These are phyloP conservation scores for Acanthosepion esculentum DNA, from an alignment of 2,888 invertebrate genomes.

Conservation along the genomic window DNA sequence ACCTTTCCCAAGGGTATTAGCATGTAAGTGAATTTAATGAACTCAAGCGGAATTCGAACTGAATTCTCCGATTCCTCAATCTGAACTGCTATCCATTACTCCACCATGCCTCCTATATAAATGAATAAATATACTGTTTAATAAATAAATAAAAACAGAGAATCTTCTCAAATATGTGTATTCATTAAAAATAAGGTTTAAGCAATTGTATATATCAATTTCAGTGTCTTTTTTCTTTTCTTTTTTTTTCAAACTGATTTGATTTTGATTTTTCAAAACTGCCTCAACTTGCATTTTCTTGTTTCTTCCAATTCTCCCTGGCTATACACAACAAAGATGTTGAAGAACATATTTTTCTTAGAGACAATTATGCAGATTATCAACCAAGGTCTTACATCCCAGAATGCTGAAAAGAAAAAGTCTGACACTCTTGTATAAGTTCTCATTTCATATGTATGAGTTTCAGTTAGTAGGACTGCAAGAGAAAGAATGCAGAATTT, in stretches of 20 bases:
- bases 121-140: no score
- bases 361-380: neutral
- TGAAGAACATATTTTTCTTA: neutral
- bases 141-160: no score
- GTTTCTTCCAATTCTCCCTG: neutral
- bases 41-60: no score
- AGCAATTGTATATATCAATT: no score
- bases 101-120: no score
- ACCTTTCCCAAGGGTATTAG: no score
- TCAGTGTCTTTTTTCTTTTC: no score
- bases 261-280: neutral
- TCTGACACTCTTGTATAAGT: neutral
- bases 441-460: neutral
- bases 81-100: no score
- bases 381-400: neutral
- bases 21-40: no score
- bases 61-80: no score
- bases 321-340: neutral
- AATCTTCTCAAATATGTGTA: no score
- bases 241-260: neutral
- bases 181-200: no score
- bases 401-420: neutral
- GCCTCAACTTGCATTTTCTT: neutral
- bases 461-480: neutral
- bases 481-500: neutral